Evolutionary conservation across 2,888 invertebrate species (phyloP), one percentile per base, ranked within the genome.

Genomic region (Latheticus oryzae): DNA sequence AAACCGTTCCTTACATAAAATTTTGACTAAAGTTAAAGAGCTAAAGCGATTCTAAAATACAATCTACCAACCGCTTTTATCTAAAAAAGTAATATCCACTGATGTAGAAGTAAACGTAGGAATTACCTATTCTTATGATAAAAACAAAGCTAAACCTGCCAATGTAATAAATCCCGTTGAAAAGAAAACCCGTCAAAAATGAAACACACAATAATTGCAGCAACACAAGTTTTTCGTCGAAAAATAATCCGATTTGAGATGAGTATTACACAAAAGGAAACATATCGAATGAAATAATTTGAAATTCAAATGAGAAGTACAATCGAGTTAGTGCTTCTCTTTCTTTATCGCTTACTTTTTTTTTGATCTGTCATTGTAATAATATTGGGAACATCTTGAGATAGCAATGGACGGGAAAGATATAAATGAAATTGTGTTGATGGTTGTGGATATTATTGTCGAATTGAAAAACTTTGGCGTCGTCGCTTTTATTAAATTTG

Each of bases 271-370:
- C 58, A 58, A 60, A 64, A 63, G 50, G 51, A 62, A 62, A 58
- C 61, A 54, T 61, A 61, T 58, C 55, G 43, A 55, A 54, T 58
- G 60, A 58, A 51, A 43, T 58, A 40, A 62, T 64, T 63, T 64
- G 62, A 64, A 64, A 54, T 64, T 64, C 62, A 62, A 47, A 64
- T 64, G 61, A 64, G 59, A 35, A 62, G 37, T 17, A 50, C 64
- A 64, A 64, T 64, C 60, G 61, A 64, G 59, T 64, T 64, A 59
- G 13, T 21, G 30, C 12, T 35, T n/a, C 21, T 38, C 50, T n/a
- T n/a, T 50, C 19, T 38, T 37, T 23, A 13, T 50, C 28, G 12
- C 50, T n/a, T n/a, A n/a, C 38, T 19, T 13, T 38, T 50, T 48
- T 50, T 50, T 48, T 48, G 24, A 48, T 35, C 37, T 26, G 24